A percentile compares a stretch with the other conserved stretches of the same genome.
Conservation (phyloP, 2,113 vertebrate genomes). For the Ellobius talpinus region DNA sequence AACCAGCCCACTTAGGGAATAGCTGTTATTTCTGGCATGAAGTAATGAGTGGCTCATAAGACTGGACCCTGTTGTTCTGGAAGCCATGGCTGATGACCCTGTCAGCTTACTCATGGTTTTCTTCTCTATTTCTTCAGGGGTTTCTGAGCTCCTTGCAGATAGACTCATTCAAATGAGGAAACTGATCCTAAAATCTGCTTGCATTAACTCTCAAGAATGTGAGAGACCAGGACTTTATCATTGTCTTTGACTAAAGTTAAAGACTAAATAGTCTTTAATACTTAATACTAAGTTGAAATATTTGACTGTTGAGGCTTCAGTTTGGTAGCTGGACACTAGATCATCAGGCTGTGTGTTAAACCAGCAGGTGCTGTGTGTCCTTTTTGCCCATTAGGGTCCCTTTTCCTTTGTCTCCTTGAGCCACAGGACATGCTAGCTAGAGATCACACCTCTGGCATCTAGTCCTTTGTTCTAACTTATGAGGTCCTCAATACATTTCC, state of each 20-base stretch:
- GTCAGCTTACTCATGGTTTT: not conserved
- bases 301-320: not conserved
- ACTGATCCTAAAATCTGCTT: not conserved
- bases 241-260: not conserved
- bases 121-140: not conserved
- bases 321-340: not conserved
- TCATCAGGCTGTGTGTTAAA: not conserved
- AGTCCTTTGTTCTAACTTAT: not conserved
- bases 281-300: not conserved
- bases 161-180: not conserved
- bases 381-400: not conserved
- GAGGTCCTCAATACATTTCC: not conserved
- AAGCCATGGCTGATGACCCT: not conserved
- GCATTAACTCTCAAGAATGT: not conserved
- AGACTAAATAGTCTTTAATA: not conserved
- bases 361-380: accelerated
- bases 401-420: not conserved
- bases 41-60: not conserved
- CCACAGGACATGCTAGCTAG: not conserved
- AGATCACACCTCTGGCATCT: not conserved
- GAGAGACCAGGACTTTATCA: not conserved
- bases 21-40: not conserved
- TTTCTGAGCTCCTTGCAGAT: constrained; percentile 33
- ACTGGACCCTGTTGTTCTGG: not conserved
- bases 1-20: not conserved